Conservation (phyloP, 2,113 vertebrate species). For the Antigone vipio region DNA sequence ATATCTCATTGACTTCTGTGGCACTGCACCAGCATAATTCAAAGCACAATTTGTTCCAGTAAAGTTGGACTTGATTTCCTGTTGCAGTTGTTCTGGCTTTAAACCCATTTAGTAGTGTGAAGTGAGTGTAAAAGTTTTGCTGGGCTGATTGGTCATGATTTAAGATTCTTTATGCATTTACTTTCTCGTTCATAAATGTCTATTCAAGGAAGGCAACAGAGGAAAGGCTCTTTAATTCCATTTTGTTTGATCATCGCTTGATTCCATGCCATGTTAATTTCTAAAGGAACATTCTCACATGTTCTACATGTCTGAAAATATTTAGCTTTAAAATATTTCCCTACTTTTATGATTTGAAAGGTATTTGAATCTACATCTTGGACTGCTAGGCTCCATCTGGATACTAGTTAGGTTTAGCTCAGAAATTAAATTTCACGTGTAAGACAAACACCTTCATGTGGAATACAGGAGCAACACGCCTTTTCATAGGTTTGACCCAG, state of each 20-base stretch:
- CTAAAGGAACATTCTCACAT: not conserved
- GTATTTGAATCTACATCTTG: not conserved
- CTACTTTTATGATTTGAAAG: not conserved
- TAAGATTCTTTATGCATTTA: not conserved
- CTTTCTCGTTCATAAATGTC: not conserved
- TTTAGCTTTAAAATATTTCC: not conserved
- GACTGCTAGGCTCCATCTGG: not conserved
- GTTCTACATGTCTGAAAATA: not conserved
- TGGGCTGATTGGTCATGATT: not conserved
- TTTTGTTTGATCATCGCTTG: not conserved
- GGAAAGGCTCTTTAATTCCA: not conserved
- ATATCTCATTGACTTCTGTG: constrained; percentile 7
- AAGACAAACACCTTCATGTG: not conserved
- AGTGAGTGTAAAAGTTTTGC: not conserved
- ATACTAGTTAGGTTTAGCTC: not conserved
- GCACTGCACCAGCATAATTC: not conserved
- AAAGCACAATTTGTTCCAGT: constrained; percentile 33
- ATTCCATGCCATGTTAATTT: not conserved
- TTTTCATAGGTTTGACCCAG: not conserved
- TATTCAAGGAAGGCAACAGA: not conserved
- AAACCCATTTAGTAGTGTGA: not conserved
- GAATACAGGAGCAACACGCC: not conserved
- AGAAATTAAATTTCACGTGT: not conserved
- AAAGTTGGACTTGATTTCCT: not conserved
- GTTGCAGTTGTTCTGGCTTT: not conserved